phyloP scores from a whole-genome alignment of 2,888 invertebrate species.

The Caenorhabditis auriculariae region DNA sequence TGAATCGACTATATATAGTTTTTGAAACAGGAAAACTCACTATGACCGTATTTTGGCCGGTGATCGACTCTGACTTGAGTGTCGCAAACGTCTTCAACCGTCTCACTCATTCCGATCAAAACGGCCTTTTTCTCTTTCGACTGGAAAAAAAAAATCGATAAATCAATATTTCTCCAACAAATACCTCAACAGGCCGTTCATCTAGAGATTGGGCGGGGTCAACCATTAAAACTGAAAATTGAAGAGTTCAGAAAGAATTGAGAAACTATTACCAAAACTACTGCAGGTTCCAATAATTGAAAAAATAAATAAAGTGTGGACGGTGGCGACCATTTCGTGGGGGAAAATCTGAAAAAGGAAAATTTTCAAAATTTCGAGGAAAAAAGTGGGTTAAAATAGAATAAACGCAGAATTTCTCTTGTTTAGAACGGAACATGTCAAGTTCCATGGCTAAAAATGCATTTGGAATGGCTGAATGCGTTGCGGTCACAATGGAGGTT shows the following conservation, averaged over 20 bases:
- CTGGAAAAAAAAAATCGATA: conserved; percentile 9
- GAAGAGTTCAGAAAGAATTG: background rate
- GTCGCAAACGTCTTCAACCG: conserved; percentile 42
- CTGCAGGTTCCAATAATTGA: conserved; percentile 3
- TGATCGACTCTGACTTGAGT: conserved; percentile 42
- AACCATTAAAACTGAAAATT: conserved; percentile 20
- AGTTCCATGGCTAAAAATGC: no score
- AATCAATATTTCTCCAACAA: no score
- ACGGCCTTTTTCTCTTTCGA: conserved; percentile 21
- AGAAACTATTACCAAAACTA: conserved; percentile 7
- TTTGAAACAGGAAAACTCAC: conserved; percentile 23
- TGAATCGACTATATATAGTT: no score
- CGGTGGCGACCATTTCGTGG: conserved; percentile 5
- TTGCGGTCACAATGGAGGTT: no score
- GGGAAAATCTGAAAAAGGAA: no score
- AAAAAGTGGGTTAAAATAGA: no score
- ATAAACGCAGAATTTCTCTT: no score
- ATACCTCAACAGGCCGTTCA: conserved; percentile 4
- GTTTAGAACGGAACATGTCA: no score
- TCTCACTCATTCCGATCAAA: conserved; percentile 19
- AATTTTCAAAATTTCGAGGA: no score
- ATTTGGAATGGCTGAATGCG: no score
- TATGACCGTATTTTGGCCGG: conserved; percentile 45
- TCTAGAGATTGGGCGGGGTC: conserved; percentile 17
- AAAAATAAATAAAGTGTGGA: conserved; percentile 9